Base-by-base conservation (phyloP, 2,888 invertebrate genomes). In the Drosophila birchii region DNA sequence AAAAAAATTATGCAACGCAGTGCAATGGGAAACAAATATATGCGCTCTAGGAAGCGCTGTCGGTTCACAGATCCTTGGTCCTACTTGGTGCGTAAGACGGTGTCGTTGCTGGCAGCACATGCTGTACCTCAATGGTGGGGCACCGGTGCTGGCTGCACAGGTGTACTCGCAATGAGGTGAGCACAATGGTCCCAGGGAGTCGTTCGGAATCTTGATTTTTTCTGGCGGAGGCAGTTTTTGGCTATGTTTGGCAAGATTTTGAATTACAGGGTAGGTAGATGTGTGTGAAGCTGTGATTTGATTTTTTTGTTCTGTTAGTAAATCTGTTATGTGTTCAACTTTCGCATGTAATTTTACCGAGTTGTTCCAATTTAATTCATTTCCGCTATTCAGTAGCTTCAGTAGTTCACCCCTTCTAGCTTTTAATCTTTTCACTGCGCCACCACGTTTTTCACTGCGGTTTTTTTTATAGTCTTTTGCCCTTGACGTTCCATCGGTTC, bases 131-230 rank as follows among this genome's bases (percentile, higher is more conserved):
- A 7, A 32, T 32, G 54, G n/a, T n/a, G n/a, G n/a, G n/a, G n/a
- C n/a, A n/a, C n/a, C n/a, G n/a, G n/a, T n/a, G n/a, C n/a, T n/a
- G n/a, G n/a, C 39, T 54, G 39, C 54, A 39, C 54, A 39, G 54
- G 54, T 54, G n/a, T 39, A 39, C 23, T 53, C 53, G 38, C 38
- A 53, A 39, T 54, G 16, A 6, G 54, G 54, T 2, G 39, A 54
- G 20, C 5, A 20, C 23, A 44, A 23, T 23, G 39, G 54, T 54
- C 38, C 54, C 26, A 26, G 14, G 55, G 41, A 55, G 41, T 55
- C 55, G 2, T n/a, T 55, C 18, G 44, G 44, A 7, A 44, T 14
- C 6, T 44, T 7, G 3, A 7, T 7, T 23, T 44, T 44, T 23
- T 44, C 23, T 44, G 44, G 23, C 16, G 44, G 23, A 44, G 44